Base-by-base conservation (phyloP, 1,140 invertebrate genomes). In the Psilanteris sp. region DNA sequence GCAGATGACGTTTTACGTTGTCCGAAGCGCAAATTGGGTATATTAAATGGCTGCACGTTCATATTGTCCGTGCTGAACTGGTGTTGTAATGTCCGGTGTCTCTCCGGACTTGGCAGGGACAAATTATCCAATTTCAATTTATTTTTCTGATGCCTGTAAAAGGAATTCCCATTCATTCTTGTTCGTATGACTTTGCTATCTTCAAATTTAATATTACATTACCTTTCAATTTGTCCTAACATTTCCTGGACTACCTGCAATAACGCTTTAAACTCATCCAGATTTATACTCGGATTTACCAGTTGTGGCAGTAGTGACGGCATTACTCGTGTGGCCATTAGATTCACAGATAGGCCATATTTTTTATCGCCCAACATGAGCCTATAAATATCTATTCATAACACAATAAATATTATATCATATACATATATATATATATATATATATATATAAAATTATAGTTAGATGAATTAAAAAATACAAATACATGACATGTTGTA, bases 261-360 rank as follows among this genome's bases (percentile, higher is more conserved):
- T 2, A 98, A 90, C 52, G 91, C 90, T 22, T 92, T 93, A 86
- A 97, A 98, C 85, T 98, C 96, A 54, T 98, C 96, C 77, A 98
- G 89, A 86, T 94, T 96, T 31, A 99, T 89, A 16, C 92, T 92
- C 0, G 96, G 94, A 86, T 97, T 97, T 27, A 98, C 94, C 1
- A 96, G 96, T 81, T 97, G 96, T 14, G 97, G 97, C 34, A 97
- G 92, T 4, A 98, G 89, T 4, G 94, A 92, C 0, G 97, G 97
- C 91, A 99, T 96, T 20, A 98, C 96, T 81, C 95, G 93, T 0
- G 95, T 97, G 0, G 97, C 97, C 92, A 98, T 94, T 73, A 97
- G 90, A 84, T 96, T 97, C 6, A 97, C 93, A 0, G 94, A 95
- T 29, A 98, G 89, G 7, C 96, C 97, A 86, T 96, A 98, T 81